Evolutionary conservation across 2,113 vertebrate genomes (phyloP).

Genomic region (Gavia stellata): DNA sequence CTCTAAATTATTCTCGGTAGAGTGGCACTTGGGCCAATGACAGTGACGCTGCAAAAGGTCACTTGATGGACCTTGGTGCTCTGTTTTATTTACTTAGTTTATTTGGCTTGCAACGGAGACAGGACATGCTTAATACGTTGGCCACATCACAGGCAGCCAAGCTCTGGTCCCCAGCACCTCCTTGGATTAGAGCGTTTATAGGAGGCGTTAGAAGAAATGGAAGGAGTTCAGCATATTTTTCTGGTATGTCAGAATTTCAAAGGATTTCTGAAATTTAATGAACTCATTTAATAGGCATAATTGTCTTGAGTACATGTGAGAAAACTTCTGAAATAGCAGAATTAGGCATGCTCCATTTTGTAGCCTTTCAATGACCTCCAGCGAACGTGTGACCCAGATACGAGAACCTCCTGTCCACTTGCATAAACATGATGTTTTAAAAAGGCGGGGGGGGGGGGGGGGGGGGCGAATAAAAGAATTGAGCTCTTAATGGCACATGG

Average conservation of each 20-base stretch:
- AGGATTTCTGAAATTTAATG: constrained; percentile 74
- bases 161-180: not conserved
- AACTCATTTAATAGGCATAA: constrained; percentile 67
- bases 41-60: not conserved
- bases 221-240: constrained; percentile 29
- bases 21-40: not conserved
- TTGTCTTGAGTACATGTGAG: constrained; percentile 75
- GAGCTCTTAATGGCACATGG: constrained; percentile 46
- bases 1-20: not conserved
- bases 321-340: constrained; percentile 75
- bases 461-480: constrained; percentile 31
- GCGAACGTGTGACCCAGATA: constrained; percentile 80
- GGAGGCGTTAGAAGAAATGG: constrained; percentile 31
- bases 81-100: not conserved
- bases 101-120: not conserved
- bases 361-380: constrained; percentile 83
- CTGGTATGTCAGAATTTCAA: constrained; percentile 67
- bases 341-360: constrained; percentile 85
- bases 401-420: constrained; percentile 74
- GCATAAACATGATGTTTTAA: constrained; percentile 71
- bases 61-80: not conserved
- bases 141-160: not conserved
- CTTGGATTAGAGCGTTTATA: not conserved
- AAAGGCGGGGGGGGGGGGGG: constrained; percentile 30
- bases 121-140: not conserved